Base-by-base conservation (phyloP, 2,888 invertebrate species). In the Bellardia pandia region DNA sequence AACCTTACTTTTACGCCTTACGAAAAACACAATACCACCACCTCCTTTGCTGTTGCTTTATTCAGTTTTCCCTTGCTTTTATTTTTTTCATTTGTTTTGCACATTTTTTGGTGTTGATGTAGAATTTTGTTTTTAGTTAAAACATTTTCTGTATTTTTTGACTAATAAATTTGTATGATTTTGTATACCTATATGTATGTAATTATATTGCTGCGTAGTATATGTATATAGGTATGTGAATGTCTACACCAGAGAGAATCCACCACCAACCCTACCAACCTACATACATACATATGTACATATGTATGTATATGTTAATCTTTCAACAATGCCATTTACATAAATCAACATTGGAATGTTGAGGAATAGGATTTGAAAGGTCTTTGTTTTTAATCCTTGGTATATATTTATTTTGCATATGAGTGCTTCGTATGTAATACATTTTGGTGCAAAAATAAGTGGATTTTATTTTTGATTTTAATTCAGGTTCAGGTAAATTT, bases 191-290 rank as follows among this genome's bases (percentile, higher is more conserved):
- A n/a, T n/a, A n/a, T n/a, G n/a, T 23, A 23, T 23, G 23, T 30
- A 72, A 60, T 48, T 42, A 64, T 71, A 42, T 45, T 42, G 51
- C 62, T 80, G 71, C 53, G 71, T 79, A 71, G 51, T 64, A 78
- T 53, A 30, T 56, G 2, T 2, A n/a, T n/a, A n/a, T n/a, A 68
- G 68, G 30, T 6, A 42, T 74, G 68, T 68, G n/a, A 64, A 40
- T 40, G 14, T 37, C 33, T 60, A 60, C 33, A 33, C 60, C n/a
- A 37, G 3, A 42, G 9, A 33, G 23, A 69, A 51, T 51, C 7
- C 68, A 33, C 14, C 16, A 16, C 16, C 75, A 37, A 11, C 62
- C 48, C 51, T 51, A 33, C 37, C 3, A 4, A 37, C 37, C 37
- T 37, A 37, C 37, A 37, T 5, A 23, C 1, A 23, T 23, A 23